Base-by-base conservation (phyloP, 1,140 invertebrate genomes). In the Solen grandis region DNA sequence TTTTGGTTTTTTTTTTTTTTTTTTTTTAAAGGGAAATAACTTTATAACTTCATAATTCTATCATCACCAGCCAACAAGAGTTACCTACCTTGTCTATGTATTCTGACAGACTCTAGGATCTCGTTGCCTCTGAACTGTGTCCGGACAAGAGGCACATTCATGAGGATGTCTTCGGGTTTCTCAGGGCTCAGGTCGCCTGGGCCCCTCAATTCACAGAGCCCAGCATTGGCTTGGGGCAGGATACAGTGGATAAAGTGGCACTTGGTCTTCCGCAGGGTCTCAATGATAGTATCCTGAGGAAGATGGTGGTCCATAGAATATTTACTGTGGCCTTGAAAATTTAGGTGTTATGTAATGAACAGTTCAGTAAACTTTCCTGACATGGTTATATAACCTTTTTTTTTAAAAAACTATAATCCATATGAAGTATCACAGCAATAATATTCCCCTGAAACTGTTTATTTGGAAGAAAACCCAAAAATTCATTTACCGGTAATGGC, bases 61-160 rank as follows among this genome's bases (percentile, higher is more conserved):
- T n/a, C n/a, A 5, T 29, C 14, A 60, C 27, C 29, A 29, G 22
- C 16, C 22, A 60, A 60, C 0, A 1, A 59, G 41, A 60, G 29
- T 29, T 22, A 36, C 54, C 19, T 83, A 93, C 93, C 97, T 93
- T 97, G 96, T 88, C 98, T 97, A 93, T 97, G 95, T 57, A 99
- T 93, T 27, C 97, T 94, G 14, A 98, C 95, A 22, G 96, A 95
- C 86, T 98, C 96, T 55, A 99, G 93, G 29, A 99, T 95, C 93
- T 99, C 96, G 82, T 96, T 95, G 27, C 97, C 97, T 86, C 97
- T 95, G 84, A 99, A 94, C 96, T 98, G 93, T 76, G 96, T 96
- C 84, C 97, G 92, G 22, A 99, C 90, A 60, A 98, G 93, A 63
- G 97, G 97, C 81, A 99, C 94, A 91, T 98, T 97, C 70, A 98